These are phyloP conservation scores for Vidua chalybeata DNA, from an alignment of 2,113 vertebrate species.

Conservation along the genomic window DNA sequence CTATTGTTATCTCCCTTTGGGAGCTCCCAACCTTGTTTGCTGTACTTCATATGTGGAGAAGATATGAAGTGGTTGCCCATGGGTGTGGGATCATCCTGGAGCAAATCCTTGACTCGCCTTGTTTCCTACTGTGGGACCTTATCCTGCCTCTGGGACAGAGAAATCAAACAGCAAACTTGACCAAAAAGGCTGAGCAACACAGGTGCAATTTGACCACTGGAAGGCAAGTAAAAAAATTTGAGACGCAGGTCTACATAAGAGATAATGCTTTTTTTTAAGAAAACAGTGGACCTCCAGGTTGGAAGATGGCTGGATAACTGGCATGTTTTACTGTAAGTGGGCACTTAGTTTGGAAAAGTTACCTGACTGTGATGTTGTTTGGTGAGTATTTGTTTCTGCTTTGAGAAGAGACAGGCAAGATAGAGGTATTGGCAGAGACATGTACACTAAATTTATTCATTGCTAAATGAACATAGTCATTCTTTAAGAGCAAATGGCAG, in stretches of 20 bases:
- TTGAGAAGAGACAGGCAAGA: neutral
- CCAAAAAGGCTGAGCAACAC: neutral
- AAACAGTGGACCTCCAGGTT: neutral
- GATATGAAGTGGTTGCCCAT: neutral
- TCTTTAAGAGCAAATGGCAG: neutral
- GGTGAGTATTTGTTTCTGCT: neutral
- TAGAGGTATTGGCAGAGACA: neutral
- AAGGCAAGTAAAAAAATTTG: neutral
- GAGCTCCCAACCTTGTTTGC: rapidly evolving
- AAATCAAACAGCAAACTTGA: neutral
- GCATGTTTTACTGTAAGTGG: neutral
- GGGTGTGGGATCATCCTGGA: neutral
- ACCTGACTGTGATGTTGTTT: neutral
- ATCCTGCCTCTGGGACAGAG: neutral
- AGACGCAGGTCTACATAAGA: neutral
- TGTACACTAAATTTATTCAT: neutral
- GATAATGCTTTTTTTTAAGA: neutral
- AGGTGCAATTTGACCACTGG: neutral
- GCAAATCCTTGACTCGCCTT: neutral
- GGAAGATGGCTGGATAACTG: neutral
- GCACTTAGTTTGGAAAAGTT: neutral
- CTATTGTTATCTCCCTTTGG: neutral
- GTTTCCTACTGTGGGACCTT: neutral
- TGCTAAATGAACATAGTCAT: neutral
- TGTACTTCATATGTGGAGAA: neutral